phyloP scores from a whole-genome alignment of 2,888 invertebrate genomes.

The Lacanobia wlatinum region DNA sequence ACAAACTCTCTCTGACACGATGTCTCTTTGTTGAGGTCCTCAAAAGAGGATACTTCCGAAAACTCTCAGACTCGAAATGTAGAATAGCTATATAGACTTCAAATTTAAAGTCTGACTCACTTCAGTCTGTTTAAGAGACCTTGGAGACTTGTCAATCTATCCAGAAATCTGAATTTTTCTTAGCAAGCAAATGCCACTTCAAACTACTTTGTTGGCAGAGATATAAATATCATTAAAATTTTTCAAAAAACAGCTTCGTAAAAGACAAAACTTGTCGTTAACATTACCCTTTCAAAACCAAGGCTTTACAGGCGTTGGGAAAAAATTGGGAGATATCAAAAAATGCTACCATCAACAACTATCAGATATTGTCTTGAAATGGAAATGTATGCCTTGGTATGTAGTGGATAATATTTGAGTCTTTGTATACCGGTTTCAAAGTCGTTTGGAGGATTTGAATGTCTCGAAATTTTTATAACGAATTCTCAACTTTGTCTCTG shows the following conservation, averaged over 20 bases:
- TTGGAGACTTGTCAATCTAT: not conserved
- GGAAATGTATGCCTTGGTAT: constrained; percentile 40
- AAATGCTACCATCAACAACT: constrained; percentile 31
- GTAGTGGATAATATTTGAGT: constrained; percentile 49
- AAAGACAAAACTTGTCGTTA: not conserved
- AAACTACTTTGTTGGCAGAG: not conserved
- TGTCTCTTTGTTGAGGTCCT: not conserved
- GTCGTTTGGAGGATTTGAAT: constrained; percentile 56
- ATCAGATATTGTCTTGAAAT: constrained; percentile 37
- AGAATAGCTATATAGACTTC: not conserved
- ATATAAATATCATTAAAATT: not conserved
- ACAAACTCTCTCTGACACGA: not conserved
- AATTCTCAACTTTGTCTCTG: constrained; percentile 40
- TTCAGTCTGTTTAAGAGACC: not conserved
- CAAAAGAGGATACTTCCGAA: not conserved
- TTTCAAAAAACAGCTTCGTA: not conserved
- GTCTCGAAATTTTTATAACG: constrained; percentile 58
- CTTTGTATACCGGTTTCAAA: constrained; percentile 59
- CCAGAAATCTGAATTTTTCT: not conserved
- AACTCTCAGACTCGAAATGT: not conserved
- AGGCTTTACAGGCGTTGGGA: not conserved
- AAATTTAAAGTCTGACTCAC: not conserved
- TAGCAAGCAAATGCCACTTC: not conserved
- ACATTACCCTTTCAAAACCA: not conserved
- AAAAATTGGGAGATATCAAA: constrained; percentile 1